phyloP scores from a whole-genome alignment of 2,888 invertebrate genomes.

The Bellardia pandia region DNA sequence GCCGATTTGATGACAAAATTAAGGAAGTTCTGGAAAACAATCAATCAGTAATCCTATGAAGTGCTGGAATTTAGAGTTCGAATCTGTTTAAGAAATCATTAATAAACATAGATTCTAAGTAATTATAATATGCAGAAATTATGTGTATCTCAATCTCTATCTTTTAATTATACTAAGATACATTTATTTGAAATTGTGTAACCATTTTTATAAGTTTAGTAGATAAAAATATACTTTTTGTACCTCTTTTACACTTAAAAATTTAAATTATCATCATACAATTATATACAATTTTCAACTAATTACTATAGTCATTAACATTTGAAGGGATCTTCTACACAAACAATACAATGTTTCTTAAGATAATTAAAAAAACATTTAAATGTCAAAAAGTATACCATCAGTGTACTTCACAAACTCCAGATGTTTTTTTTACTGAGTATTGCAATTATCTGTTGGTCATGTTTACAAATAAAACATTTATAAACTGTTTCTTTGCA shows the following conservation, averaged over 20 bases:
- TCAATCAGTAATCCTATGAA: too few relatives aligned
- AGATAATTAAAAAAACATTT: neutral
- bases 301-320: neutral
- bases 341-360: neutral
- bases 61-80: too few relatives aligned
- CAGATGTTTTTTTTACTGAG: slow-evolving; percentile 29
- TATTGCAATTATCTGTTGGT: slow-evolving; percentile 1
- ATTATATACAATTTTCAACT: neutral
- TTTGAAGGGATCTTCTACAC: neutral
- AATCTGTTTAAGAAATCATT: too few relatives aligned
- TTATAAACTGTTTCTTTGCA: neutral
- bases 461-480: slow-evolving; percentile 18
- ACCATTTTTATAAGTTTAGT: too few relatives aligned
- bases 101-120: too few relatives aligned
- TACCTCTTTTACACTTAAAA: neutral
- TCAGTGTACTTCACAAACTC: neutral
- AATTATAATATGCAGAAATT: too few relatives aligned
- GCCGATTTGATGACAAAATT: too few relatives aligned
- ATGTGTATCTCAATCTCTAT: too few relatives aligned
- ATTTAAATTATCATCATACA: neutral
- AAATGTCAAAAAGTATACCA: neutral
- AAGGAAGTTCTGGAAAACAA: too few relatives aligned
- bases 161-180: too few relatives aligned
- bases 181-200: too few relatives aligned
- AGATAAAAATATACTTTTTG: too few relatives aligned